Conservation (phyloP, 2,113 vertebrate genomes). For the Daboia siamensis region DNA sequence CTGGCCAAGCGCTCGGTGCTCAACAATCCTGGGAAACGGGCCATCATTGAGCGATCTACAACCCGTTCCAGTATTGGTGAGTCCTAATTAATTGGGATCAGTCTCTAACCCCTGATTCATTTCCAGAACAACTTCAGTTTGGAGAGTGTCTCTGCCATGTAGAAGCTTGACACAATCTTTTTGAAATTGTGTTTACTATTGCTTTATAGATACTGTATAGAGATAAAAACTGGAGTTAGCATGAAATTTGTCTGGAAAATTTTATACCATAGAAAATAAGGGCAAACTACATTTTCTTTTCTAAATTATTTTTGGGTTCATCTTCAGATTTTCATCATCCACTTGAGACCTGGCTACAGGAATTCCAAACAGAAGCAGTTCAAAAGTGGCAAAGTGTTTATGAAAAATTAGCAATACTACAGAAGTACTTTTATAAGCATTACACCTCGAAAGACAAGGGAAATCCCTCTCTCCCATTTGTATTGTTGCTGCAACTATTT, state of each 20-base stretch:
- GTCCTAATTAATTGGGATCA: slow-evolving; percentile 9
- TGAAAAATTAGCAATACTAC: background rate
- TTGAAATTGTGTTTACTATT: background rate
- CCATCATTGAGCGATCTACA: slow-evolving; percentile 93
- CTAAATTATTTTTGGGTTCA: background rate
- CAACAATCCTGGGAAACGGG: slow-evolving; percentile 87
- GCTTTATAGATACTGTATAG: background rate
- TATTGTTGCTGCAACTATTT: background rate
- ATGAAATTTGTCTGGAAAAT: background rate
- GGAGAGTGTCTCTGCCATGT: background rate
- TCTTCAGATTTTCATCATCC: background rate
- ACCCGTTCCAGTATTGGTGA: slow-evolving; percentile 93
- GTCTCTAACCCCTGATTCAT: background rate
- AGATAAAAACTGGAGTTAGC: background rate
- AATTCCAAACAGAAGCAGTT: background rate
- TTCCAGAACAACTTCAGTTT: background rate
- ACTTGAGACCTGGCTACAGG: background rate
- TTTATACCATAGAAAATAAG: background rate
- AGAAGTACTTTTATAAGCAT: background rate
- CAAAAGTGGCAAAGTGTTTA: background rate
- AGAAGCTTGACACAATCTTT: background rate
- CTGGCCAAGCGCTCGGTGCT: slow-evolving; percentile 95
- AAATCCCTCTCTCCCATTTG: background rate
- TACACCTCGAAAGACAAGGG: background rate
- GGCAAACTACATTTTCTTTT: background rate